phyloP scores from a whole-genome alignment of 2,797 vertebrate genomes.

The Emys orbicularis region DNA sequence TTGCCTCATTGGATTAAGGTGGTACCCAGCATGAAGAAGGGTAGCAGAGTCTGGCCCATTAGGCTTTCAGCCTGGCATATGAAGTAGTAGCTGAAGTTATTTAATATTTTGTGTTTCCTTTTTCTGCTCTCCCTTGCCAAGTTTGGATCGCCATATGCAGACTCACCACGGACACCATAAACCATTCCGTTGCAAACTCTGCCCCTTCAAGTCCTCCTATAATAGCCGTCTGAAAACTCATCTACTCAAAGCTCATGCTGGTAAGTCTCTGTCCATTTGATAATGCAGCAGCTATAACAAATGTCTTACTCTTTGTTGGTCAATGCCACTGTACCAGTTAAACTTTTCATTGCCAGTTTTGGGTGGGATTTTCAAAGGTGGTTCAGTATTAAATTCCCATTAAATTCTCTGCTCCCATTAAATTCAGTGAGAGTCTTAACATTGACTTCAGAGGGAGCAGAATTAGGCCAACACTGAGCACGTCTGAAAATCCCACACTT shows the following conservation, averaged over 20 bases:
- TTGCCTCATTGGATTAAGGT: not conserved
- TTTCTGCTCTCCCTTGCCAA: constrained; percentile 69
- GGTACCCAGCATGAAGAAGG: not conserved
- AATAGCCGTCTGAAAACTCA: constrained; percentile 98
- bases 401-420: rapidly evolving
- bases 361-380: constrained; percentile 46
- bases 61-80: not conserved
- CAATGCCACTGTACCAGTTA: constrained; percentile 36
- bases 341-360: constrained; percentile 7
- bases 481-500: not conserved
- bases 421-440: not conserved
- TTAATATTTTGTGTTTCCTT: constrained; percentile 23
- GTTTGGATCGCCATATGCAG: constrained; percentile 98
- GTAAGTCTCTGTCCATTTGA: constrained; percentile 81
- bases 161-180: constrained; percentile 98
- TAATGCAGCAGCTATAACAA: not conserved
- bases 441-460: not conserved
- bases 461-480: not conserved
- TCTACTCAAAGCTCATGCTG: constrained; percentile 95
- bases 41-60: not conserved
- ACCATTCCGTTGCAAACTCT: constrained; percentile 98
- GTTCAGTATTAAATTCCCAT: not conserved
- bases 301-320: not conserved
- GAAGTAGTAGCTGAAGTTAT: not conserved
- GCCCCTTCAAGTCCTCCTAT: constrained; percentile 98